phyloP scores from a whole-genome alignment of 2,888 invertebrate species.

The Timema podura region DNA sequence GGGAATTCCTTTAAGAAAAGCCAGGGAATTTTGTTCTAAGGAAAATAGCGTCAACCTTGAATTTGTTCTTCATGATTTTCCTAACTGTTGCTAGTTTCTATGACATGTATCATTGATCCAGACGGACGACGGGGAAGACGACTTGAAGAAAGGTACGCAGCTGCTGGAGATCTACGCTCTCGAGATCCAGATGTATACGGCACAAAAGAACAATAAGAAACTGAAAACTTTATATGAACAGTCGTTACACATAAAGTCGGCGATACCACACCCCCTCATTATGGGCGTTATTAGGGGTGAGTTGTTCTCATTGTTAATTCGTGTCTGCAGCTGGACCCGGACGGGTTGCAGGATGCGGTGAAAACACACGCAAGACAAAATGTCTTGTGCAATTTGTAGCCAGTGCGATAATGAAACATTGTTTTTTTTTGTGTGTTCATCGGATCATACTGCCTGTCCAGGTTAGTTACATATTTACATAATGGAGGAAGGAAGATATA shows the following conservation, averaged over 20 bases:
- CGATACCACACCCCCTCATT: slow-evolving; percentile 99
- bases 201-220: slow-evolving; percentile 99
- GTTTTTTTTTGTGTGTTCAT: too few species aligned
- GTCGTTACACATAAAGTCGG: slow-evolving; percentile 96
- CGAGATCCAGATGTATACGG: slow-evolving; percentile 99
- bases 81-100: background rate
- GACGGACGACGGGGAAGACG: slow-evolving; percentile 97
- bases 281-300: slow-evolving; percentile 97
- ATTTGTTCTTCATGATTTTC: background rate
- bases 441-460: too few species aligned
- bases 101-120: slow-evolving; percentile 41
- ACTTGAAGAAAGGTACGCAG: slow-evolving; percentile 96
- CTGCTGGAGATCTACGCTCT: slow-evolving; percentile 96
- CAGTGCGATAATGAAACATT: too few species aligned
- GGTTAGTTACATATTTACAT: too few species aligned
- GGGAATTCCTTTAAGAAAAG: too few species aligned
- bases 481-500: too few species aligned
- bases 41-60: background rate
- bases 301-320: background rate
- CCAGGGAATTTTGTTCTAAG: too few species aligned
- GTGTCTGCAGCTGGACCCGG: too few species aligned
- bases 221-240: slow-evolving; percentile 95
- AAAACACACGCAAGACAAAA: too few species aligned
- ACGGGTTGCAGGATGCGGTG: too few species aligned
- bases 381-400: too few species aligned